phyloP scores from a whole-genome alignment of 2,888 invertebrate genomes.

The Tromatobia lineatoria region DNA sequence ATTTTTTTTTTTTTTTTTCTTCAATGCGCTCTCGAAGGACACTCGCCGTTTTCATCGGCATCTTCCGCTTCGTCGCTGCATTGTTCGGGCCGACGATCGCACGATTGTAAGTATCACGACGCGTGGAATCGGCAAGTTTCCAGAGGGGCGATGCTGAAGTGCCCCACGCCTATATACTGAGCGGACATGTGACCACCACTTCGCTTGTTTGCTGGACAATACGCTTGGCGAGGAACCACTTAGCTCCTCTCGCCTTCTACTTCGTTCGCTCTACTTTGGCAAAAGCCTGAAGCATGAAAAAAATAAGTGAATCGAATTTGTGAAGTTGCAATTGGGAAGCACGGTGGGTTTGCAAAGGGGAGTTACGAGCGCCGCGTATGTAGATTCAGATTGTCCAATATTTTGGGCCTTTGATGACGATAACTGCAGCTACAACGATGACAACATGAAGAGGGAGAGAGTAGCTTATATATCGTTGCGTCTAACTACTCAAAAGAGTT shows the following conservation, averaged over 20 bases:
- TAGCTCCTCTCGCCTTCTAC: neutral
- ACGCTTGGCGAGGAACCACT: conserved; percentile 9
- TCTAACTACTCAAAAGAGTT: too few species aligned
- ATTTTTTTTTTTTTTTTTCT: conserved; percentile 67
- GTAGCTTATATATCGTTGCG: too few species aligned
- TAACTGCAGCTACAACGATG: too few species aligned
- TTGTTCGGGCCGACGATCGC: conserved; percentile 49
- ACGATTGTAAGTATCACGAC: conserved; percentile 31
- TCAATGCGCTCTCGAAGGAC: conserved; percentile 15
- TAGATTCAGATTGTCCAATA: too few species aligned
- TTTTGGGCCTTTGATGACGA: too few species aligned
- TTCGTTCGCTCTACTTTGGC: neutral
- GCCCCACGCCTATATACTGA: neutral
- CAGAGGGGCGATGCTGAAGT: neutral
- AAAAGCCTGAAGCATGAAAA: neutral
- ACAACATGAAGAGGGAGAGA: too few species aligned
- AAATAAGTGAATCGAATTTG: neutral
- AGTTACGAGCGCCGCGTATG: too few species aligned
- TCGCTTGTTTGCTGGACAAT: conserved; percentile 47
- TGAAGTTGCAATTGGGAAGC: neutral
- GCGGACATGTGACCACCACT: conserved; percentile 38
- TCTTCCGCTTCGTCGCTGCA: conserved; percentile 47
- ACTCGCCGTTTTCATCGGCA: conserved; percentile 13
- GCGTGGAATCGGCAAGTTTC: neutral
- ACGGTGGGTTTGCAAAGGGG: too few species aligned